Evolutionary conservation across 1,140 invertebrate genomes (phyloP), one percentile per base, ranked within the genome.

Genomic region (Dreissena polymorpha): DNA sequence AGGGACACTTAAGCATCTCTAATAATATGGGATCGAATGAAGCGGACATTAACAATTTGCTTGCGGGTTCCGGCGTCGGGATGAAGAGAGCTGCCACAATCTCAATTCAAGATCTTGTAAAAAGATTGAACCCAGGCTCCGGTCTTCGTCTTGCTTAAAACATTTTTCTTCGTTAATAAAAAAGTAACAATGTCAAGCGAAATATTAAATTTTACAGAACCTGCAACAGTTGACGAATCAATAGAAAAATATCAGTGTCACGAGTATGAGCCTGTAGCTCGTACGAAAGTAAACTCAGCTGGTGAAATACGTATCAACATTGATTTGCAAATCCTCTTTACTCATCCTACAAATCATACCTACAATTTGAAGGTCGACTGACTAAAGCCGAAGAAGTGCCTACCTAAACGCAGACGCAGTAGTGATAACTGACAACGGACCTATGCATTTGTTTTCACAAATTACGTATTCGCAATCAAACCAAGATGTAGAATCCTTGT

Each of bases 231-330:
- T n/a, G n/a, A n/a, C n/a, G n/a, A n/a, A 27, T 14, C 12, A 14
- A 67, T 67, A 12, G 64, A 67, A 67, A 10, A 10, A 10, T 67
- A 67, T 21, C 12, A 67, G 23, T 23, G 23, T 21, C 10, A 67
- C 10, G 64, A 67, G 25, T 67, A 67, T 67, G 64, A 67, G 64
- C 64, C 64, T 21, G 25, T 67, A 14, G 23, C 64, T 67, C 12
- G 64, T 10, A 21, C 64, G 13, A 67, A 21, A 14, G 12, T 67
- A 21, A 67, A 67, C 21, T 13, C 18, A 14, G 18, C 10, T n/a
- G n/a, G n/a, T n/a, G n/a, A n/a, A n/a, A n/a, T n/a, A n/a, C n/a
- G n/a, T n/a, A n/a, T n/a, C n/a, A n/a, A n/a, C n/a, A n/a, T n/a
- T n/a, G n/a, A n/a, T n/a, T n/a, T n/a, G n/a, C n/a, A n/a, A n/a